Percentiles rank a stretch among this genome's conserved stretches.
Evolutionary conservation across 2,888 invertebrate genomes (phyloP).

Genomic region (Horisme vitalbata): DNA sequence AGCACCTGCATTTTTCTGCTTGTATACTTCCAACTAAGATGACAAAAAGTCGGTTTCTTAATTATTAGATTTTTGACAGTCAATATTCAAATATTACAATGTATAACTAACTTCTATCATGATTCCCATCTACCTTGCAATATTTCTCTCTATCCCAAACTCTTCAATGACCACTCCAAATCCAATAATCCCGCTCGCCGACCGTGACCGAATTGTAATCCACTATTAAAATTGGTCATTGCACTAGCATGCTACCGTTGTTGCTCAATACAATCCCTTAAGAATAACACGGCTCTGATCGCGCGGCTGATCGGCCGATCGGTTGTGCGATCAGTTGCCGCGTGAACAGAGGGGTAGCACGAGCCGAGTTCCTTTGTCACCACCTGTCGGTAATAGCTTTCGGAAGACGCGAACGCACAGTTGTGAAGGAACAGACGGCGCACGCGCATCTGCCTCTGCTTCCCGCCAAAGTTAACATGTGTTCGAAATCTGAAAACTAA

Average conservation of each 20-base stretch:
- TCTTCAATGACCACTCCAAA: constrained; percentile 16
- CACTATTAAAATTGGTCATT: constrained; percentile 36
- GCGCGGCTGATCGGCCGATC: constrained; percentile 46
- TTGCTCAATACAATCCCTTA: constrained; percentile 29
- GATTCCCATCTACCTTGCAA: not conserved
- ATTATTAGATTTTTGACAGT: too few species aligned
- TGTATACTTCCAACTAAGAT: too few species aligned
- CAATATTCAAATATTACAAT: not conserved
- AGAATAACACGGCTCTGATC: constrained; percentile 19
- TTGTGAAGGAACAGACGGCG: constrained; percentile 54
- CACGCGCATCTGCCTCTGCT: constrained; percentile 68
- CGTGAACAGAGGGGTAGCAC: constrained; percentile 65
- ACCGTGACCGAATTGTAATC: constrained; percentile 34
- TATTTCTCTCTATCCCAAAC: constrained; percentile 14
- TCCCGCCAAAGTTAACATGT: constrained; percentile 64
- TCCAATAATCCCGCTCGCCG: constrained; percentile 29
- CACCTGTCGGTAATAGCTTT: constrained; percentile 78
- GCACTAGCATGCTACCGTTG: constrained; percentile 30
- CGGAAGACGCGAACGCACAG: constrained; percentile 66
- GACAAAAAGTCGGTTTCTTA: too few species aligned
- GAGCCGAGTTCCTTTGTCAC: constrained; percentile 70
- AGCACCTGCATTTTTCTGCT: too few species aligned
- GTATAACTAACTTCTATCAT: not conserved
- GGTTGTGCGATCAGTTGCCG: constrained; percentile 20
- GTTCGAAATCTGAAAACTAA: not conserved